A percentile compares a stretch with the other conserved stretches of the same genome.
These are phyloP conservation scores for Xestia c-nigrum DNA, from an alignment of 2,888 invertebrate genomes.

Conservation along the genomic window DNA sequence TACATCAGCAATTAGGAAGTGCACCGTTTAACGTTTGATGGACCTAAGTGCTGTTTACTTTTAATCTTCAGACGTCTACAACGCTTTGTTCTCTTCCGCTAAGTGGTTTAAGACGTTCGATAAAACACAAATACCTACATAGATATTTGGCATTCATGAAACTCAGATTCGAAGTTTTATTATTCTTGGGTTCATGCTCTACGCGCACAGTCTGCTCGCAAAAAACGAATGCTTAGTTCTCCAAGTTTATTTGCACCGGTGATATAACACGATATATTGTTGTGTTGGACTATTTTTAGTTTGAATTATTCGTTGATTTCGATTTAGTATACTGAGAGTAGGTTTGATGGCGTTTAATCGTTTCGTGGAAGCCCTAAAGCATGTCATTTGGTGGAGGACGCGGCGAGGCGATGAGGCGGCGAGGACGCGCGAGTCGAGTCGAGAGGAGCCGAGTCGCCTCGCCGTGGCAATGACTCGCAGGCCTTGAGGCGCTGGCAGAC, in stretches of 20 bases:
- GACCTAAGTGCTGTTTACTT: slow-evolving; percentile 28
- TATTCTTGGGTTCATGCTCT: slow-evolving; percentile 45
- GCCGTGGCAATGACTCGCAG: slow-evolving; percentile 85
- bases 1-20: slow-evolving; percentile 20
- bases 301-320: slow-evolving; percentile 24
- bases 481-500: slow-evolving; percentile 80
- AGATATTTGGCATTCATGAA: slow-evolving; percentile 44
- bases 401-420: slow-evolving; percentile 73
- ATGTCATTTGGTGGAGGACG: slow-evolving; percentile 74
- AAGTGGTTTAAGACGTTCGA: slow-evolving; percentile 24
- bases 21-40: not conserved
- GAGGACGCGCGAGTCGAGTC: slow-evolving; percentile 71
- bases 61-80: not conserved
- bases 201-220: slow-evolving; percentile 41
- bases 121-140: slow-evolving; percentile 32
- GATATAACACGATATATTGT: slow-evolving; percentile 33
- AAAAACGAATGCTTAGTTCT: slow-evolving; percentile 50
- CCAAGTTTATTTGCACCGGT: slow-evolving; percentile 44
- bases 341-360: slow-evolving; percentile 36
- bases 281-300: slow-evolving; percentile 35
- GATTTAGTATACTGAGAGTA: slow-evolving; percentile 22
- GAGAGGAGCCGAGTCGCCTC: slow-evolving; percentile 65
- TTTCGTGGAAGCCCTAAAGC: slow-evolving; percentile 52
- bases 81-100: slow-evolving; percentile 20
- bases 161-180: slow-evolving; percentile 32